Evolutionary conservation across 2,797 vertebrate species (phyloP).

Genomic region (Phalanger gymnotis): DNA sequence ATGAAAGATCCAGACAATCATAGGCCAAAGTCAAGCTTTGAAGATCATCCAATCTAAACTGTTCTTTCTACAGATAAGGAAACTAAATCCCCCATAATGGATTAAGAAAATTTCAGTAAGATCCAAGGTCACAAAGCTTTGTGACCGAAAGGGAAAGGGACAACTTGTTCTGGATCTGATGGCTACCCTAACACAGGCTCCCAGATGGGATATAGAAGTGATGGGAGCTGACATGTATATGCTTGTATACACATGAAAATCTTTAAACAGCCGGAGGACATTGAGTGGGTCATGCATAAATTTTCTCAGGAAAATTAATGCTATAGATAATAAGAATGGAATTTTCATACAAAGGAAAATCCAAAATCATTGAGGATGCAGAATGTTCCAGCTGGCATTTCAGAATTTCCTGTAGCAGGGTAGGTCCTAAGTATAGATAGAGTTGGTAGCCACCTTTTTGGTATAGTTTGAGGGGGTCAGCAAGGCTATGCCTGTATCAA

Average conservation of each 20-base stretch:
- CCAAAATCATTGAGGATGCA: conserved; percentile 47
- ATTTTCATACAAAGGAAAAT: conserved; percentile 41
- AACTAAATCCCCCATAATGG: background rate
- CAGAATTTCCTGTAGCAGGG: conserved; percentile 1
- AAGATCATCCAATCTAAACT: background rate
- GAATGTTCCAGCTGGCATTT: conserved; percentile 38
- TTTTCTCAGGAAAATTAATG: conserved; percentile 8
- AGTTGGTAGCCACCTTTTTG: background rate
- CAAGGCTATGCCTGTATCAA: background rate
- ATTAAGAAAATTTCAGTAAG: background rate
- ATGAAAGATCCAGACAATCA: background rate
- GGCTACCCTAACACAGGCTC: background rate
- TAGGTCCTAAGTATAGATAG: background rate
- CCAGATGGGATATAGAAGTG: background rate
- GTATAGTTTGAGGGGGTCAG: background rate
- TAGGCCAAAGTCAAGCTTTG: background rate
- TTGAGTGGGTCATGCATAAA: background rate
- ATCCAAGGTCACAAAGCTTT: background rate
- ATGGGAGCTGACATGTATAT: background rate
- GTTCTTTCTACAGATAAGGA: background rate
- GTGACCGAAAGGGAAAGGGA: background rate
- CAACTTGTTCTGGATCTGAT: background rate
- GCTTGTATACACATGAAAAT: background rate
- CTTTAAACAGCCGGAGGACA: background rate
- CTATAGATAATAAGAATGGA: conserved; percentile 27